Percentiles rank a stretch among this genome's conserved stretches.
Evolutionary conservation across 2,888 invertebrate genomes (phyloP).

Genomic region (Calliopum simillimum): DNA sequence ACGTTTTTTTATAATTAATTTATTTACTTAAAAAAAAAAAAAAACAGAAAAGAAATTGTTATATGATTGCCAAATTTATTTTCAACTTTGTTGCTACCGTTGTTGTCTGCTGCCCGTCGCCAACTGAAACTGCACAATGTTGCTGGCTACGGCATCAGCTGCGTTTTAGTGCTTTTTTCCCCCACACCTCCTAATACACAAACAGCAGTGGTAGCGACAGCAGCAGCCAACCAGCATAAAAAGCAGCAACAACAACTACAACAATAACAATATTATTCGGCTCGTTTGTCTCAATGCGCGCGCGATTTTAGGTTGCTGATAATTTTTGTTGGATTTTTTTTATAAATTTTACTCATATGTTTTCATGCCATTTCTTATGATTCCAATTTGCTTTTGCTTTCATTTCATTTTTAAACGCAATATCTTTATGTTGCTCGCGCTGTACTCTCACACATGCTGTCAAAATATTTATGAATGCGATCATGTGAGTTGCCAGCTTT

Average conservation of each 20-base stretch:
- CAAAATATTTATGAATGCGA: neutral
- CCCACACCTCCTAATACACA: neutral
- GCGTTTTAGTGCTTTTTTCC: constrained; percentile 30
- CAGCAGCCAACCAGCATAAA: too few species aligned
- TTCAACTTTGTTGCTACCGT: neutral
- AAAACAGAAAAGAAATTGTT: too few species aligned
- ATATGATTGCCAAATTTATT: too few species aligned
- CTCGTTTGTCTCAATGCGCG: neutral
- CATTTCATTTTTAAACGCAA: constrained; percentile 5
- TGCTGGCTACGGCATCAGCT: constrained; percentile 28
- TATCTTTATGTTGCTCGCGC: neutral
- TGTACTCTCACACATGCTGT: neutral
- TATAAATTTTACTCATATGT: neutral
- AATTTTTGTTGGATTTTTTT: neutral
- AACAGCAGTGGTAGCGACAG: neutral
- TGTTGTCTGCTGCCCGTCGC: constrained; percentile 27
- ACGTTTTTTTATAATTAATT: too few species aligned
- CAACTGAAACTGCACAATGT: constrained; percentile 53
- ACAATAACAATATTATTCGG: neutral
- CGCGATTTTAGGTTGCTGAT: neutral
- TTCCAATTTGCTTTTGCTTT: constrained; percentile 20
- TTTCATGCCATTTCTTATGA: neutral
- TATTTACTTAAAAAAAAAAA: too few species aligned
- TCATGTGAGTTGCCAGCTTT: too few species aligned
- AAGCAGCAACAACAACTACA: too few species aligned